Percentiles rank a stretch among this genome's conserved stretches.
These are phyloP conservation scores for Hydrotaea cyrtoneurina DNA, from an alignment of 2,888 invertebrate genomes.

Conservation along the genomic window DNA sequence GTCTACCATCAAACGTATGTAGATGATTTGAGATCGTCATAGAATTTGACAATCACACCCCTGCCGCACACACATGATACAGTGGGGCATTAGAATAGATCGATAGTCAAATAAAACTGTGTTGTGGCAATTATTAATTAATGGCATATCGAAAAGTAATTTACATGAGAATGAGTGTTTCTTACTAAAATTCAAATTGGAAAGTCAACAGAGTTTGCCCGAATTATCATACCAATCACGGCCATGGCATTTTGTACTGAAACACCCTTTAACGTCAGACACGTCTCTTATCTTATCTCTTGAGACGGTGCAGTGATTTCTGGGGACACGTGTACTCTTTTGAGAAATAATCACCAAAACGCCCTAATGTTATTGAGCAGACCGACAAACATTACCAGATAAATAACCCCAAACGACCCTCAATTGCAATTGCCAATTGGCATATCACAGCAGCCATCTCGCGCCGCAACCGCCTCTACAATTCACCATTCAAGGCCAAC, in stretches of 20 bases:
- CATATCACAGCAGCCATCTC: not conserved
- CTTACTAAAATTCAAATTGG: no score
- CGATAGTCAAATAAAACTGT: no score
- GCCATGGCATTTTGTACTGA: not conserved
- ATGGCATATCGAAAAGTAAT: no score
- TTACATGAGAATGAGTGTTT: no score
- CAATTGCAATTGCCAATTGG: constrained; percentile 23
- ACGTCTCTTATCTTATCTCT: constrained; percentile 54
- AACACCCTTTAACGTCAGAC: constrained; percentile 12
- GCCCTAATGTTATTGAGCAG: constrained; percentile 12
- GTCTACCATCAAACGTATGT: no score
- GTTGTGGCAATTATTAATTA: no score
- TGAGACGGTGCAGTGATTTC: constrained; percentile 32
- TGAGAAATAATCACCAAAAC: constrained; percentile 1
- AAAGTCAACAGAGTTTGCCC: not conserved
- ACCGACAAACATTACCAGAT: constrained; percentile 4
- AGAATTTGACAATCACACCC: no score
- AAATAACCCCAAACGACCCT: constrained; percentile 16
- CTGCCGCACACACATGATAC: no score
- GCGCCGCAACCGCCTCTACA: not conserved
- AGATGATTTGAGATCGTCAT: no score
- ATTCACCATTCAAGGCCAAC: constrained; percentile 7
- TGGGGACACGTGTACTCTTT: constrained; percentile 36
- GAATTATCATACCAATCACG: not conserved
- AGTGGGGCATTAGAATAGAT: no score